These are phyloP conservation scores for Etheostoma nigrum DNA, from an alignment of 2,797 vertebrate species.

Conservation along the genomic window DNA sequence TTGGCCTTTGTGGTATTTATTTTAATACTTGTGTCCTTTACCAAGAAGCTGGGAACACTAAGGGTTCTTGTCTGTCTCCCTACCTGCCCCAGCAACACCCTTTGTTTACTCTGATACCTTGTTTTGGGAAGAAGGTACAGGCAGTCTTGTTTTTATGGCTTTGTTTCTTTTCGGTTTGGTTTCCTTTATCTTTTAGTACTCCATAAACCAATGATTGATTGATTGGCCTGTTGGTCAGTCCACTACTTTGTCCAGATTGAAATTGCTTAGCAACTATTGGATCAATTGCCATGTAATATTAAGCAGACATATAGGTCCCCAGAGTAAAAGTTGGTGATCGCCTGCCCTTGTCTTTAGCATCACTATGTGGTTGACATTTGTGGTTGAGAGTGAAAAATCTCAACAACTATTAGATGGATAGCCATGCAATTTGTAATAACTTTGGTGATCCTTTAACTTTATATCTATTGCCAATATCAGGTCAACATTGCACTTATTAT, in stretches of 20 bases:
- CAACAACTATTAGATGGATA: conserved; percentile 1
- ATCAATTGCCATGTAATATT: background rate
- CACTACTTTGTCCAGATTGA: background rate
- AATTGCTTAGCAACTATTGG: background rate
- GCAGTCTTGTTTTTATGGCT: background rate
- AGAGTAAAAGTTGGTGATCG: background rate
- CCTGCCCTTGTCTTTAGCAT: background rate
- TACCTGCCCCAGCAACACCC: background rate
- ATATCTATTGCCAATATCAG: background rate
- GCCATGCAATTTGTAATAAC: background rate
- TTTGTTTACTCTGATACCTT: conserved; percentile 6
- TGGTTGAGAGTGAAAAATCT: background rate
- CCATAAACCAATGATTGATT: background rate
- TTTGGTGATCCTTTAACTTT: background rate
- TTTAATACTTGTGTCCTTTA: conserved; percentile 20
- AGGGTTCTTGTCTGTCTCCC: background rate
- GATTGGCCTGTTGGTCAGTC: background rate
- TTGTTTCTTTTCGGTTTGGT: background rate
- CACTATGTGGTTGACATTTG: background rate
- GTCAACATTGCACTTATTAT: background rate
- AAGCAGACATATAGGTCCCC: background rate
- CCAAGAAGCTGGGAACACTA: background rate
- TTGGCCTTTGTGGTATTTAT: conserved; percentile 10
- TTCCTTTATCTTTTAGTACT: background rate
- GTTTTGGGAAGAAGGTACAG: background rate